Conservation (phyloP, 2,113 vertebrate species). For the Proterorhinus semilunaris region DNA sequence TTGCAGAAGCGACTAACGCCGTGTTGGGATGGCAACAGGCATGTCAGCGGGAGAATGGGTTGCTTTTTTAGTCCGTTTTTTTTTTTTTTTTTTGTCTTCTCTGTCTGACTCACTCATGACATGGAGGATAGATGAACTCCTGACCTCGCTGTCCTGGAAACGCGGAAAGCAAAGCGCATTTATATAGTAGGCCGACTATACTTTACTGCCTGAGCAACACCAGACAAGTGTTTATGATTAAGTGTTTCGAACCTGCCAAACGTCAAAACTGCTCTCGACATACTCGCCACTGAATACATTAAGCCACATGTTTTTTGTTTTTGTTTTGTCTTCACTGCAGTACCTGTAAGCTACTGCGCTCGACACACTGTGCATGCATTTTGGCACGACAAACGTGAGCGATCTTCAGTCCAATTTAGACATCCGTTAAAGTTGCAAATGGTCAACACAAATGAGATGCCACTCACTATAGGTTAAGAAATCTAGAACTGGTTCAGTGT, state of each 20-base stretch:
- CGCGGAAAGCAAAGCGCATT: constrained; percentile 38
- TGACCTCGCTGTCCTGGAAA: constrained; percentile 41
- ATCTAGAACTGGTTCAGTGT: too few species aligned
- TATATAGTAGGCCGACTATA: background rate
- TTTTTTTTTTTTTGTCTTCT: constrained; percentile 3
- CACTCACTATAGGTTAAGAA: too few species aligned
- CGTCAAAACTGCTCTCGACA: constrained; percentile 26
- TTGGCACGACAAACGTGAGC: too few species aligned
- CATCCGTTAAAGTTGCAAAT: too few species aligned
- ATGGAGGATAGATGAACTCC: constrained; percentile 49
- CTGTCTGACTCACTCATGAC: constrained; percentile 56
- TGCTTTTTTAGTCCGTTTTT: constrained; percentile 36
- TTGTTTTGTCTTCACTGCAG: constrained; percentile 47
- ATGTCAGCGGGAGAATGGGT: constrained; percentile 45
- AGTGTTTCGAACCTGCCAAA: constrained; percentile 56
- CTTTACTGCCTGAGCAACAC: constrained; percentile 60
- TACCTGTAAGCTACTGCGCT: background rate
- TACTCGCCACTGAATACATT: constrained; percentile 46
- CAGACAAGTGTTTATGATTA: constrained; percentile 48
- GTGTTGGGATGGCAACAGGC: constrained; percentile 44
- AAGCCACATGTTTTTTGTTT: constrained; percentile 26
- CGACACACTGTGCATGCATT: background rate
- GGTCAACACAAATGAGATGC: too few species aligned
- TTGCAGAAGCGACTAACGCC: constrained; percentile 50
- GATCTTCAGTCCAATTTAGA: too few species aligned